Conservation (phyloP, 2,113 vertebrate species). For the Paramormyrops kingsleyae region DNA sequence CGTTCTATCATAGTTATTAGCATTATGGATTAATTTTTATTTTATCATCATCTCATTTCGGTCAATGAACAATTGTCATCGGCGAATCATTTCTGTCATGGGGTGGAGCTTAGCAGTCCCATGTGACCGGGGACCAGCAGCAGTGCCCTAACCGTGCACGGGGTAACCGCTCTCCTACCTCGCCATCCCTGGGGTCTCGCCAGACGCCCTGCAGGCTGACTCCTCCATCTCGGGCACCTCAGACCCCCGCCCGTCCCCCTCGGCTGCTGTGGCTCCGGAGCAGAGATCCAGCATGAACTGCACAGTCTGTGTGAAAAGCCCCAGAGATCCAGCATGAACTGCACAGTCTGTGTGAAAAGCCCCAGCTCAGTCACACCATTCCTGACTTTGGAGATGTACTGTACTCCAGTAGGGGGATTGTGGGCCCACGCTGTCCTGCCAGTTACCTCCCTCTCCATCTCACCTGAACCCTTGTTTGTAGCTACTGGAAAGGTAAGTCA, state of each 20-base stretch:
- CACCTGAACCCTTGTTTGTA: background rate
- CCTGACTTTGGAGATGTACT: background rate
- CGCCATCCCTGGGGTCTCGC: slow-evolving; percentile 61
- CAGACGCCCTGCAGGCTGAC: slow-evolving; percentile 67
- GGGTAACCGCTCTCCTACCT: slow-evolving; percentile 53
- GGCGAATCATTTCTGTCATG: background rate
- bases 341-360: no score
- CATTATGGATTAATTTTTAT: background rate
- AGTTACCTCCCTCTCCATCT: background rate
- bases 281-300: slow-evolving; percentile 79
- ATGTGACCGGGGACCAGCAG: background rate
- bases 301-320: slow-evolving; percentile 58
- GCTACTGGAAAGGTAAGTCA: background rate
- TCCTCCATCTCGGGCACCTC: slow-evolving; percentile 52
- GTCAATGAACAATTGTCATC: background rate
- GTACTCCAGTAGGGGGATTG: background rate
- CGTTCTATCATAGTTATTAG: background rate
- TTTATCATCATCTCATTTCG: background rate
- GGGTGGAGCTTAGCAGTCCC: background rate
- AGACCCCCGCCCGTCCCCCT: slow-evolving; percentile 40
- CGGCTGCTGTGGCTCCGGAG: slow-evolving; percentile 47
- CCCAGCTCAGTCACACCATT: background rate
- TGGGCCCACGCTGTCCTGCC: background rate
- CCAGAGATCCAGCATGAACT: background rate
- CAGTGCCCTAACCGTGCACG: background rate